Base-by-base conservation (phyloP, 2,797 vertebrate genomes). In the Balearica regulorum region DNA sequence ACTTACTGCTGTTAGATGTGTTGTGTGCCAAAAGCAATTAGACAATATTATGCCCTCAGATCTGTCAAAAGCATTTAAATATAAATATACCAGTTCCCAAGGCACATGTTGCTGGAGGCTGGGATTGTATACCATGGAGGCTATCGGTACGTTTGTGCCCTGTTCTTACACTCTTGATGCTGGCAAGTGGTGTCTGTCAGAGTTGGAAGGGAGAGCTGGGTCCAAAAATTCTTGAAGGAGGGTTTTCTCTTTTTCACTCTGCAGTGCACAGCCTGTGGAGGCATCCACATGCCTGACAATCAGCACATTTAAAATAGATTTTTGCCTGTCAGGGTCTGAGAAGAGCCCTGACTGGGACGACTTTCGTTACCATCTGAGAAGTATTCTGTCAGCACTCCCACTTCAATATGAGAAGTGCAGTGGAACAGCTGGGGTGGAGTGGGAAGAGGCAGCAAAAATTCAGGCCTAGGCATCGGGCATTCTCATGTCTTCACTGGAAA, bases 301-400 rank as follows among this genome's bases (percentile, higher is more conserved):
- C 93, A 96, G 70, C 85, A 94, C 87, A 51, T 94, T 93, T 96
- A 93, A 94, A 97, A 96, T 95, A 96, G 76, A 72, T 76, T 91
- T 87, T 83, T 86, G 92, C 93, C 33, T 83, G 76, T 68, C 61
- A 65, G 58, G 69, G 43, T 81, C 87, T 81, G 49, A 83, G 89
- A 51, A 75, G 72, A 60, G 39, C 46, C 46, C 17, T 95, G 83
- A 41, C 61, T 0, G 0, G 69, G 44, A 31, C 0, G 4, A 51
- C 80, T 91, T 81, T 65, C 94, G 69, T 91, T 81, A 65, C 88
- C 49, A 53, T 93, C 65, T 60, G 54, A 91, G 79, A 69, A 90
- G 54, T 26, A 77, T 61, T 95, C 73, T 92, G 83, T 95, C 83
- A 95, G 84, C 87, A 57, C 66, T 83, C 76, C 62, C 17, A 21